These are phyloP conservation scores for Antechinus stuartii DNA, from an alignment of 2,113 vertebrate species.

Conservation along the genomic window DNA sequence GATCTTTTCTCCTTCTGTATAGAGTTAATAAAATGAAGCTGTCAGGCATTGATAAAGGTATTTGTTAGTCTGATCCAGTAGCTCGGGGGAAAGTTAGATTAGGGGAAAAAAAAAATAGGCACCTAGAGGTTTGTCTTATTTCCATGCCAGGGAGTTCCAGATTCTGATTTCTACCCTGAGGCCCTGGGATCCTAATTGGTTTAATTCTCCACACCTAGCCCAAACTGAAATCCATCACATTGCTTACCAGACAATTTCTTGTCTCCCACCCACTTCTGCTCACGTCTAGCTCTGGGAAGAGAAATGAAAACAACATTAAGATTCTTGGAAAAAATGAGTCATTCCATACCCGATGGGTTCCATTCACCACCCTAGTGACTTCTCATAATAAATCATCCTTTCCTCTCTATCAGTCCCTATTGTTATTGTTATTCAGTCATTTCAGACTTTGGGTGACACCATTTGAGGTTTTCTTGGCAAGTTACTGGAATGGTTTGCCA, in stretches of 20 bases:
- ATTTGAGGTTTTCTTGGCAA: neutral
- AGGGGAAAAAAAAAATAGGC: neutral
- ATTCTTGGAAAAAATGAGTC: neutral
- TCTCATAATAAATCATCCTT: neutral
- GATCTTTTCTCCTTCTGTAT: neutral
- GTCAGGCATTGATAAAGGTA: neutral
- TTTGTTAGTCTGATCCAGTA: neutral
- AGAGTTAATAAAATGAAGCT: neutral
- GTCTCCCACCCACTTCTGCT: neutral
- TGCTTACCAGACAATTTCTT: neutral
- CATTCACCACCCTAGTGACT: neutral
- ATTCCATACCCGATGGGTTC: neutral
- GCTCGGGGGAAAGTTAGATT: neutral
- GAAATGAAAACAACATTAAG: neutral
- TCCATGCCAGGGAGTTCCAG: neutral
- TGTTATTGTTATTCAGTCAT: neutral
- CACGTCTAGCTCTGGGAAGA: neutral
- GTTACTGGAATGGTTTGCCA: neutral
- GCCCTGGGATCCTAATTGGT: neutral
- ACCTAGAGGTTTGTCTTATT: neutral
- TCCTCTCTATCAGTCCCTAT: neutral
- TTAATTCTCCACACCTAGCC: neutral
- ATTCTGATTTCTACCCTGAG: neutral
- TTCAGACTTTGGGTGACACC: neutral
- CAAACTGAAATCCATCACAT: neutral